Conservation (phyloP, 2,113 vertebrate species). For the Dermatemys mawii region DNA sequence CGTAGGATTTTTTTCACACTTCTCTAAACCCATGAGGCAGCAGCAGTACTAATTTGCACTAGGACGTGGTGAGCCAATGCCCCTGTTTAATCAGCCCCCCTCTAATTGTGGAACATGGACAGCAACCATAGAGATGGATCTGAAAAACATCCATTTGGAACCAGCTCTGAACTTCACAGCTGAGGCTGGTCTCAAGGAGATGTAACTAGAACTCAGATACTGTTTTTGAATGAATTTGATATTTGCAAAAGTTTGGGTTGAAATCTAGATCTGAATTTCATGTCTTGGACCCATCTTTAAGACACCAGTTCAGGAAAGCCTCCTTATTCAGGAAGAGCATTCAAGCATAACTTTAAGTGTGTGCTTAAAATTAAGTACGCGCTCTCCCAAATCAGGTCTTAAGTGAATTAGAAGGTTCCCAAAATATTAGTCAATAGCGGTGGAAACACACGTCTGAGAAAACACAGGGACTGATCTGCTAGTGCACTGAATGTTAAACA, state of each 20-base stretch:
- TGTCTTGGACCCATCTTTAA: neutral
- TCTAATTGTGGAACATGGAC: rapidly evolving
- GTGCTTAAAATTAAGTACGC: too few species aligned
- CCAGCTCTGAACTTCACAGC: neutral
- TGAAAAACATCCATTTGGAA: rapidly evolving
- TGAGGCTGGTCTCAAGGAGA: neutral
- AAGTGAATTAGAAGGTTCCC: neutral
- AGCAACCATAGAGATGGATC: rapidly evolving
- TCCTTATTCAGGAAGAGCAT: neutral
- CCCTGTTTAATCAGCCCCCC: neutral
- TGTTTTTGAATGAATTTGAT: too few species aligned
- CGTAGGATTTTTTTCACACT: rapidly evolving
- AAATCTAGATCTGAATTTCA: neutral
- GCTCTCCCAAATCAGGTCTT: neutral
- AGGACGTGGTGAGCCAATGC: rapidly evolving
- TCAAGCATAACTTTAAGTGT: neutral
- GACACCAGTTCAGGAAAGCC: neutral
- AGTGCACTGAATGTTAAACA: neutral
- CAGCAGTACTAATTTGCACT: neutral
- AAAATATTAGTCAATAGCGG: neutral
- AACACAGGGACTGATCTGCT: neutral
- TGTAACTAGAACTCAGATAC: too few species aligned
- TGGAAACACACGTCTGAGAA: neutral
- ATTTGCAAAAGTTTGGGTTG: neutral
- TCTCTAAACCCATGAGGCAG: neutral